Evolutionary conservation across 2,797 vertebrate genomes (phyloP).

Genomic region (Rousettus madagascariensis): DNA sequence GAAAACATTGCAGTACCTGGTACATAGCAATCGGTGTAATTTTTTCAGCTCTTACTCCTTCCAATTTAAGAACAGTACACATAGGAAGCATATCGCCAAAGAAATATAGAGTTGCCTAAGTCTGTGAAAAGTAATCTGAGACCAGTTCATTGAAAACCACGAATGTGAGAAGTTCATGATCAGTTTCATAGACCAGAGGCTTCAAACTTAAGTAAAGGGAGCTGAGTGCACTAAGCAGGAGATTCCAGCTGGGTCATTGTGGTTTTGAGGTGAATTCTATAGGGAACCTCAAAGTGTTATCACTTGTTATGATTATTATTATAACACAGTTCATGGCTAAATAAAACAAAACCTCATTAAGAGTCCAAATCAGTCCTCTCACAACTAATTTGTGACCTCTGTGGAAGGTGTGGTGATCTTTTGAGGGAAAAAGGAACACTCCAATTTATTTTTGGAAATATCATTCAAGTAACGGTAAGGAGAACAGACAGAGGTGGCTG

Average conservation of each 20-base stretch:
- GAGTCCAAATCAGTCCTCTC: not conserved
- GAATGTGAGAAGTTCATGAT: not conserved
- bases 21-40: not conserved
- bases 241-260: not conserved
- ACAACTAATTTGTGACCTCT: not conserved
- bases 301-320: not conserved
- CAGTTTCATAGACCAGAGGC: not conserved
- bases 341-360: not conserved
- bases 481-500: not conserved
- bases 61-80: not conserved
- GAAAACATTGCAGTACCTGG: not conserved
- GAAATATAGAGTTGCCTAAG: not conserved
- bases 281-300: not conserved
- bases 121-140: not conserved
- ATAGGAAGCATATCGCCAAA: not conserved
- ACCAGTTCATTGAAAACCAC: not conserved
- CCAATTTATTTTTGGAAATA: not conserved
- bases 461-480: not conserved
- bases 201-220: not conserved
- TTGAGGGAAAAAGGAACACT: not conserved
- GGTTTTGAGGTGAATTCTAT: not conserved
- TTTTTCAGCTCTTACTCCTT: not conserved
- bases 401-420: not conserved
- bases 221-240: rapidly evolving
- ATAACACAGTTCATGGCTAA: not conserved